Conservation (phyloP, 2,797 vertebrate species). For the Phalanger gymnotis region DNA sequence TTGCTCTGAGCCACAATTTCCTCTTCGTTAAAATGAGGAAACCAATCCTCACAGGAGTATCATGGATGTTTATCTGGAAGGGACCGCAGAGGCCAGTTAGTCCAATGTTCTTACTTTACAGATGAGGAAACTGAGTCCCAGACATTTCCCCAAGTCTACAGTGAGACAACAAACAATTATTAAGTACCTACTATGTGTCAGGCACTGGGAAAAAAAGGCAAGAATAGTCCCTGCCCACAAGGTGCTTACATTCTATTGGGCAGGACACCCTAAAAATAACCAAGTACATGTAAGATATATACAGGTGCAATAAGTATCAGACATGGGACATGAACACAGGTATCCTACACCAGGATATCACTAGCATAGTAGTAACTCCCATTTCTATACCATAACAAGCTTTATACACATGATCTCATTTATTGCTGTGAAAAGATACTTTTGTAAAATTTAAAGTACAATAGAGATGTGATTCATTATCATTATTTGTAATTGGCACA, state of each 20-base stretch:
- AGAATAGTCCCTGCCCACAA: neutral
- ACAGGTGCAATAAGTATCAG: neutral
- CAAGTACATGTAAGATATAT: neutral
- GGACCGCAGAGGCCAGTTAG: neutral
- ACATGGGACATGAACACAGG: neutral
- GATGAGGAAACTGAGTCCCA: neutral
- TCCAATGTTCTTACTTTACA: neutral
- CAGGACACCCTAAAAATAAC: neutral
- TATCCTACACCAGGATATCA: neutral
- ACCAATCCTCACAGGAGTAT: neutral
- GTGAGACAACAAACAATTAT: neutral
- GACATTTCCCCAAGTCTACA: neutral
- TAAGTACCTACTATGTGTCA: neutral
- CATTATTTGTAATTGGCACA: slow-evolving; percentile 9
- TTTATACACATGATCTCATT: neutral
- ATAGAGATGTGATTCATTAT: neutral
- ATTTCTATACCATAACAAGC: neutral
- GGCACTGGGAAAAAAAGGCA: neutral
- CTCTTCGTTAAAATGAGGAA: neutral
- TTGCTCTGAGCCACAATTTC: neutral
- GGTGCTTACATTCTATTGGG: neutral
- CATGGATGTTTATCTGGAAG: neutral
- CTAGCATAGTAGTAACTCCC: neutral
- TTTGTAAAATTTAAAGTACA: neutral
- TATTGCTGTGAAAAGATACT: neutral